A percentile compares a stretch with the other conserved stretches of the same genome.
phyloP scores from a whole-genome alignment of 23 tunicate species.

The Oikopleura albicans region DNA sequence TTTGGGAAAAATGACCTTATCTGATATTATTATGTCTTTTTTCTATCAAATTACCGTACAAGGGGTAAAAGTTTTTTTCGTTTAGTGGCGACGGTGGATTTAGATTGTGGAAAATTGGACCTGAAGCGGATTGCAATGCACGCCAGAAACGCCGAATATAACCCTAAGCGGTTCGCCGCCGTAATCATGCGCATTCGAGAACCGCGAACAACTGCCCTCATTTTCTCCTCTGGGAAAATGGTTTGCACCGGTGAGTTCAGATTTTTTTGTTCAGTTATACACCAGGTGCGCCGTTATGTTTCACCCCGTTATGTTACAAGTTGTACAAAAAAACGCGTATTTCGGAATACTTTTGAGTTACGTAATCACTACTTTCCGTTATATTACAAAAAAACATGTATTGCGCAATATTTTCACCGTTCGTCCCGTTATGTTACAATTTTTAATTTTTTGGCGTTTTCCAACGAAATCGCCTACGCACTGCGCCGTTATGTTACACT shows the following conservation, averaged over 20 bases:
- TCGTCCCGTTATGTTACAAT: too few relatives aligned
- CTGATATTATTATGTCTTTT: neutral
- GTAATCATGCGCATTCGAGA: constrained; percentile 96
- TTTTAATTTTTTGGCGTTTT: too few relatives aligned
- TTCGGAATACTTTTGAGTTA: too few relatives aligned
- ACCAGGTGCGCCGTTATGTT: too few relatives aligned
- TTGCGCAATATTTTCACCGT: too few relatives aligned
- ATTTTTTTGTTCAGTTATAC: too few relatives aligned
- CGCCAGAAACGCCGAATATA: constrained; percentile 99
- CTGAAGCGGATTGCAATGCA: constrained; percentile 76
- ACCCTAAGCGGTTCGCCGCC: constrained; percentile 99
- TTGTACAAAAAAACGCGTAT: too few relatives aligned
- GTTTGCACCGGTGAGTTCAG: constrained; percentile 67
- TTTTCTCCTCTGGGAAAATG: constrained; percentile 98
- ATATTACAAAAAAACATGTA: too few relatives aligned
- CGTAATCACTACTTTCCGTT: too few relatives aligned
- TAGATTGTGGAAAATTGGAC: constrained; percentile 61
- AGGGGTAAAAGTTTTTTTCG: neutral
- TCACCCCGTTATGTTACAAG: too few relatives aligned
- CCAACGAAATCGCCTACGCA: too few relatives aligned
- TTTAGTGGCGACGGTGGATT: constrained; percentile 65
- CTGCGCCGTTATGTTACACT: too few relatives aligned
- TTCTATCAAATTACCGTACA: neutral
- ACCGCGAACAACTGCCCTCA: constrained; percentile 87
- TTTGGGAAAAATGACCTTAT: neutral